Conservation (phyloP, 2,888 invertebrate genomes). For the Strigamia maritima region DNA sequence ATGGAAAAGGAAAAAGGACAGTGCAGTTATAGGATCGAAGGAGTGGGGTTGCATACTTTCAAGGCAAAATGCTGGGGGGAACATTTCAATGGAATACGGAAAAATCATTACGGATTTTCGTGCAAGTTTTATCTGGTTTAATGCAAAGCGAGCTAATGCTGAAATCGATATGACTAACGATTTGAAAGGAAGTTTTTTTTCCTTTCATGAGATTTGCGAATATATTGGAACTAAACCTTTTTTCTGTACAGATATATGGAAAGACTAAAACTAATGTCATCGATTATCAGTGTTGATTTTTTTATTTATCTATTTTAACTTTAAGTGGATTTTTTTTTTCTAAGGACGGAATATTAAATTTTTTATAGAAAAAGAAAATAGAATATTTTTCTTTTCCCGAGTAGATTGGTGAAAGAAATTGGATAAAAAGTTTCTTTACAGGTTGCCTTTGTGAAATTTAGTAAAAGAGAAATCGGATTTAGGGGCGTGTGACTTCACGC, state of each 20-base stretch:
- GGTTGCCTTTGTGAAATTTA: background rate
- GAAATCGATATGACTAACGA: conserved; percentile 10
- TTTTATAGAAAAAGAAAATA: background rate
- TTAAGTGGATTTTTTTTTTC: background rate
- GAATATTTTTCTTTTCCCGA: background rate
- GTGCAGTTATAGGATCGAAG: background rate
- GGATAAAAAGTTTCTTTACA: conserved; percentile 15
- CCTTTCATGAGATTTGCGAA: background rate
- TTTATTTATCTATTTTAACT: background rate
- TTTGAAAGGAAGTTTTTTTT: conserved; percentile 8
- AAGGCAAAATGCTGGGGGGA: background rate
- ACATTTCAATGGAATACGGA: conserved; percentile 7
- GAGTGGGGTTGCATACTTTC: conserved; percentile 9
- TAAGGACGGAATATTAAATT: background rate
- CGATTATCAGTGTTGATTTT: background rate
- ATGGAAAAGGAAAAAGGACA: background rate
- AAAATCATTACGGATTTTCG: conserved; percentile 1
- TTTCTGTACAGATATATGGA: background rate
- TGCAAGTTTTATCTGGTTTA: conserved; percentile 4
- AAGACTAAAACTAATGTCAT: background rate
- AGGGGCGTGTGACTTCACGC: conserved; percentile 10
- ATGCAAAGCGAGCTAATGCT: background rate
- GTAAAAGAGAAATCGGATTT: conserved; percentile 10
- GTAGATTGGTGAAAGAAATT: conserved; percentile 2
- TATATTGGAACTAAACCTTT: background rate